These are phyloP conservation scores for Lithophane semibrunnea DNA, from an alignment of 2,888 invertebrate genomes.

Conservation along the genomic window DNA sequence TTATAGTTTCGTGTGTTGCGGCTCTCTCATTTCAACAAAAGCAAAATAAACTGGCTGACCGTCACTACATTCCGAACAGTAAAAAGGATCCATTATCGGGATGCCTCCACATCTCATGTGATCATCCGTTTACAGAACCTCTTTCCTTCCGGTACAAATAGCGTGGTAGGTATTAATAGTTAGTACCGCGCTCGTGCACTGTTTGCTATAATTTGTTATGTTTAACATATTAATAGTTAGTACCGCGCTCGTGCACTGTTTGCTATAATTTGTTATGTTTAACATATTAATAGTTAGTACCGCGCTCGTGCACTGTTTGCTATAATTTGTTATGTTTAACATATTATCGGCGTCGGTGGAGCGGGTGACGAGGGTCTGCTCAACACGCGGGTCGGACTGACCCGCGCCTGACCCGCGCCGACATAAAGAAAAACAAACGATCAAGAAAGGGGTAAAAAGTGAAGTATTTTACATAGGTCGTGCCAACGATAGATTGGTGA, in stretches of 20 bases:
- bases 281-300: conserved; percentile 11
- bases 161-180: neutral
- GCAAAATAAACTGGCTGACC: conserved; percentile 3
- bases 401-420: neutral
- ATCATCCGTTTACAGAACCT: conserved; percentile 13
- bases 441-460: conserved; percentile 48
- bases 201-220: conserved; percentile 48
- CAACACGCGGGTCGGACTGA: conserved; percentile 1
- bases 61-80: conserved; percentile 6
- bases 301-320: neutral
- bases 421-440: conserved; percentile 50
- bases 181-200: neutral
- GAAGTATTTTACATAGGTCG: conserved; percentile 13
- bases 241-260: neutral
- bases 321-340: conserved; percentile 58
- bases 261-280: conserved; percentile 52
- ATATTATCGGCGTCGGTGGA: conserved; percentile 27
- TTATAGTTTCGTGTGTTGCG: no score
- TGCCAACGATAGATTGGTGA: conserved; percentile 38
- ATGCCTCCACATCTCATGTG: conserved; percentile 7
- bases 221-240: conserved; percentile 13
- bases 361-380: conserved; percentile 54
- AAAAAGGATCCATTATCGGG: conserved; percentile 29
- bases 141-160: conserved; percentile 17
- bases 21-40: neutral